Conservation (phyloP, 1,140 invertebrate species). For the Homalodisca vitripennis region DNA sequence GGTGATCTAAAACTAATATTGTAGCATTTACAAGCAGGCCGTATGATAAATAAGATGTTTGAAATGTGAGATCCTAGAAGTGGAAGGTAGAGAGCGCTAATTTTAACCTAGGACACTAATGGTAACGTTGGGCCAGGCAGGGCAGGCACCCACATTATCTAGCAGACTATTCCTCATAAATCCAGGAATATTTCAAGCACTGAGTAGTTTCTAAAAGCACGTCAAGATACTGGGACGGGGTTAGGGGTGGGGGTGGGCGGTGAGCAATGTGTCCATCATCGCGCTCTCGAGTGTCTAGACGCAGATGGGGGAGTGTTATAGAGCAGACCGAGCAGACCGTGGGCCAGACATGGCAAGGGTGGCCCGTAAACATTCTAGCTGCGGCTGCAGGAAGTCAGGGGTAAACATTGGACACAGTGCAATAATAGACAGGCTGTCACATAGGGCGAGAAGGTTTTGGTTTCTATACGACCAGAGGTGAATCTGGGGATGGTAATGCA, state of each 20-base stretch:
- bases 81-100: no score
- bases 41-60: no score
- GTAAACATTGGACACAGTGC: no score
- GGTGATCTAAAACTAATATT: no score
- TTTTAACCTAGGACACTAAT: no score
- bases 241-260: no score
- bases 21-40: no score
- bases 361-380: neutral
- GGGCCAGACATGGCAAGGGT: neutral
- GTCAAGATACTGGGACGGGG: neutral
- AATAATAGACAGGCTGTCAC: no score
- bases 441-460: no score
- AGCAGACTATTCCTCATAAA: neutral
- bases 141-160: neutral
- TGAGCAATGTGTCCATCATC: conserved; percentile 26
- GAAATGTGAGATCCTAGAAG: no score
- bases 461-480: no score
- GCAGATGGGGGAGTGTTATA: neutral
- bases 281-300: conserved; percentile 13
- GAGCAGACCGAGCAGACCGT: neutral
- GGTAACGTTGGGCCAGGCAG: neutral
- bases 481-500: no score
- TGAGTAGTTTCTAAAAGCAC: conserved; percentile 4
- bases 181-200: conserved; percentile 18
- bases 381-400: neutral